Conservation (phyloP, 2,113 vertebrate species). For the Petrocephalus zakoni region DNA sequence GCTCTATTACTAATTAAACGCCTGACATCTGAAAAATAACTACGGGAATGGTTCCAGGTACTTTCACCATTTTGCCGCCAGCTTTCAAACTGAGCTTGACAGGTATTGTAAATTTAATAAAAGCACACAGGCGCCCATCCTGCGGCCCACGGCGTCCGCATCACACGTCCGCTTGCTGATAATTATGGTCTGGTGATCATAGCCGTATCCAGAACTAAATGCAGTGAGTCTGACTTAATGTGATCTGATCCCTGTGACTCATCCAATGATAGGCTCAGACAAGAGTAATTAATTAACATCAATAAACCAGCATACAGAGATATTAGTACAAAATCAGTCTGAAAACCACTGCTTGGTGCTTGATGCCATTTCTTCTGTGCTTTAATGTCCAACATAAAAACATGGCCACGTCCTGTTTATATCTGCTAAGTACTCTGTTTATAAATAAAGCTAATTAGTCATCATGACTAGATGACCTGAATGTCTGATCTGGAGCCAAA, state of each 20-base stretch:
- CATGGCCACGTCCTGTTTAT: background rate
- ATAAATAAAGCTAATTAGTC: constrained; percentile 2
- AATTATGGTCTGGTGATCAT: background rate
- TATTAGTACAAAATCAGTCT: background rate
- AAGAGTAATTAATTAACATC: constrained; percentile 5
- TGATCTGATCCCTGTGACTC: background rate
- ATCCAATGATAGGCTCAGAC: background rate
- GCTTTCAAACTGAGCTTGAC: background rate
- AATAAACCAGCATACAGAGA: background rate
- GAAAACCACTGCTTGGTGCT: background rate
- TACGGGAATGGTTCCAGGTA: background rate
- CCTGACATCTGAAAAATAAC: background rate
- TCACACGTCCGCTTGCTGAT: background rate
- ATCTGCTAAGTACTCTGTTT: background rate
- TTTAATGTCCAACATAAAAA: background rate
- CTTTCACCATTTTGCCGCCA: background rate
- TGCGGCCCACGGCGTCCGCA: background rate
- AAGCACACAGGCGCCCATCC: background rate
- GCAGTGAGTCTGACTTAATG: background rate
- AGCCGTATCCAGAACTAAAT: background rate
- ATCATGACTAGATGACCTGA: background rate
- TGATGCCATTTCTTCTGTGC: background rate
- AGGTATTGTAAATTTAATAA: background rate
- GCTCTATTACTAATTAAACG: background rate
- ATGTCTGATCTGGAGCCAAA: background rate